Base-by-base conservation (phyloP, 2,797 vertebrate genomes). In the Loriculus beryllinus region DNA sequence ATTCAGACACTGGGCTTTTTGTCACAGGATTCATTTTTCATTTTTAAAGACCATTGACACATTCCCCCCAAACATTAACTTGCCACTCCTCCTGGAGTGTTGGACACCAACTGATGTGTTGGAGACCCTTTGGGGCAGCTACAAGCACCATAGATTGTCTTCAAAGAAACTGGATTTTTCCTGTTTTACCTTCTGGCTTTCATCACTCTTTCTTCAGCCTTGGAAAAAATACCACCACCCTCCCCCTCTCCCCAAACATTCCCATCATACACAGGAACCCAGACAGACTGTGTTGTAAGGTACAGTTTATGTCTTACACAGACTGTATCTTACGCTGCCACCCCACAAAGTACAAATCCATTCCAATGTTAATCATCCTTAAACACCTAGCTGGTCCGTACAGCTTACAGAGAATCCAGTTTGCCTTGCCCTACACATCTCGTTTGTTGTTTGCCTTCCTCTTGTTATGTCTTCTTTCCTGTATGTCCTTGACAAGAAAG, bases 191-290 rank as follows among this genome's bases (percentile, higher is more conserved):
- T 65, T 43, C 13, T 70, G 35, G 39, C 20, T 72, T 78, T 57
- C n/a, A 42, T 60, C 40, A 28, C 37, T 86, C 8, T 1, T n/a
- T 75, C 47, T 78, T 83, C 48, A 90, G 47, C 12, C 23, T 42
- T 21, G 15, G 3, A 49, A 49, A 81, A 69, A 33, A 16, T 49
- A 2, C 54, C 13, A 22, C 11, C 28, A 19, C 28, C 28, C 16
- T 3, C 29, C 0, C 0, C 12, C 6, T 29, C 4, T 14, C 45
- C 10, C n/a, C 5, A 7, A 60, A 14, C 10, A 85, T 23, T 31
- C 18, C 33, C 31, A 16, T 3, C 33, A 16, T 2, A 13, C 0
- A 0, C 18, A 78, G 62, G 22, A 86, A 31, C 48, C 42, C 47
- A 59, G 42, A 20, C 45, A 76, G 71, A 29, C 33, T 26, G 35